phyloP scores from a whole-genome alignment of 2,797 vertebrate genomes.

The Anniella stebbinsi region DNA sequence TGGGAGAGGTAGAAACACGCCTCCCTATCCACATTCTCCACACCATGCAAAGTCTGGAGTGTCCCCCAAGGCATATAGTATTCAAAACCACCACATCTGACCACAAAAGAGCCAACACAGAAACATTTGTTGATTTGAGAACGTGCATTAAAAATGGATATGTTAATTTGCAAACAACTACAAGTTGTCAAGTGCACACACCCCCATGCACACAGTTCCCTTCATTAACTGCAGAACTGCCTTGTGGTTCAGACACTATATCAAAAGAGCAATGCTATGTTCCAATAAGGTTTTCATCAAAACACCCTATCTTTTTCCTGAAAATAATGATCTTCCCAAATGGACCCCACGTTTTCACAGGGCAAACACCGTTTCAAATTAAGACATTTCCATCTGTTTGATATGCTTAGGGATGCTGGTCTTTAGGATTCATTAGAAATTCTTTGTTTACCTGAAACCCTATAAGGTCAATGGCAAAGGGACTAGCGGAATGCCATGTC shows the following conservation, averaged over 20 bases:
- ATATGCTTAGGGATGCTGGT: background rate
- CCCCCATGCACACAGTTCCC: no score
- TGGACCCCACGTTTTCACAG: background rate
- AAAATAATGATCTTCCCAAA: no score
- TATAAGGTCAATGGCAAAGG: background rate
- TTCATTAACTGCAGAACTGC: no score
- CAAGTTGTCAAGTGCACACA: background rate
- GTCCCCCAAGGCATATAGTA: no score
- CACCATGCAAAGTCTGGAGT: no score
- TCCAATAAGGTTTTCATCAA: background rate
- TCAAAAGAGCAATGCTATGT: background rate
- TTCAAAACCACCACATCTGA: no score
- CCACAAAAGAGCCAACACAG: no score
- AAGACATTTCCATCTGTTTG: background rate
- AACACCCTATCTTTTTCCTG: background rate
- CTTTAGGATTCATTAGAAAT: background rate
- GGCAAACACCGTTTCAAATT: background rate
- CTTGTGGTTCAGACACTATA: no score
- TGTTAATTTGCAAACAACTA: background rate
- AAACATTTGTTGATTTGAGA: background rate
- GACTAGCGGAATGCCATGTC: background rate
- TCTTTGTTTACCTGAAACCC: background rate
- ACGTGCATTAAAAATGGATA: background rate
- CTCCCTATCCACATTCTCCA: no score
- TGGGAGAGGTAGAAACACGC: no score